phyloP scores from a whole-genome alignment of 2,113 vertebrate genomes.

The Austrofundulus limnaeus region DNA sequence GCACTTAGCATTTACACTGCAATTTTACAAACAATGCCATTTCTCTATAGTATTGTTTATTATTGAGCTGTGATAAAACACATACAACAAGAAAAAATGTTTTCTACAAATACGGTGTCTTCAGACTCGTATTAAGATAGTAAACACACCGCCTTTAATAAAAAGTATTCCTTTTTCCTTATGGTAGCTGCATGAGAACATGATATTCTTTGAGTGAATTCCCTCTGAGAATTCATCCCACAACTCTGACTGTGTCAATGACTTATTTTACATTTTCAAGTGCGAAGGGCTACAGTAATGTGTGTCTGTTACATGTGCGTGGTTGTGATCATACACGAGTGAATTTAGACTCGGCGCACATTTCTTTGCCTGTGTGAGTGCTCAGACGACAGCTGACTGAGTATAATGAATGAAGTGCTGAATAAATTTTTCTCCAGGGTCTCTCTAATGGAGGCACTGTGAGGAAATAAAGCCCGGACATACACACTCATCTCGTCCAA shows the following conservation, averaged over 20 bases:
- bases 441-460: conserved; percentile 53
- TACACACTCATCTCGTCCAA: neutral
- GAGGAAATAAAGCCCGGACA: conserved; percentile 42
- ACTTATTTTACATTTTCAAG: conserved; percentile 39
- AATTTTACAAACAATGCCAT: no score
- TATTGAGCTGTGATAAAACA: no score
- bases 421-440: conserved; percentile 65
- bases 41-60: no score
- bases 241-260: conserved; percentile 35
- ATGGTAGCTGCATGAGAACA: neutral
- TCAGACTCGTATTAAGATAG: neutral
- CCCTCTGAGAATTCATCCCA: conserved; percentile 16
- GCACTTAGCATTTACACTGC: no score
- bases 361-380: conserved; percentile 26
- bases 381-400: conserved; percentile 57
- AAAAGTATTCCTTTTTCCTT: neutral
- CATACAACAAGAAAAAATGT: no score
- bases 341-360: conserved; percentile 23
- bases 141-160: neutral
- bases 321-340: conserved; percentile 10
- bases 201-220: conserved; percentile 11
- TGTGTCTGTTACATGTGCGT: conserved; percentile 12
- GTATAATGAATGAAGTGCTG: conserved; percentile 70
- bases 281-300: conserved; percentile 15
- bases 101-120: neutral